Percentiles rank a stretch among this genome's conserved stretches.
Conservation (phyloP, 2,888 invertebrate genomes). For the Euphydryas editha region DNA sequence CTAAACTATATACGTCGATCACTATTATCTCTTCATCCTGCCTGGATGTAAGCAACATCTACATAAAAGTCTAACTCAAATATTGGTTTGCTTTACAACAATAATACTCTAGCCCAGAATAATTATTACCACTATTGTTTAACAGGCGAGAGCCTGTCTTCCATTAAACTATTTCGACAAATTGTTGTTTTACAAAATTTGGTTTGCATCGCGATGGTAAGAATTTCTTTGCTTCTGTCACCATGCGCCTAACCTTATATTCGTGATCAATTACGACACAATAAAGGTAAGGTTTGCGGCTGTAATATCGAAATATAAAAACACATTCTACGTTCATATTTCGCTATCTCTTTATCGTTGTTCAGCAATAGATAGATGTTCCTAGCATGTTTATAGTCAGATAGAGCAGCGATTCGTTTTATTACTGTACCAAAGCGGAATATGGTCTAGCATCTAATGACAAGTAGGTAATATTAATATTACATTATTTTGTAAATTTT, state of each 20-base stretch:
- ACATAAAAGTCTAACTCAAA: too few species aligned
- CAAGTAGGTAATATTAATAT: not conserved
- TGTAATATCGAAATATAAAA: not conserved
- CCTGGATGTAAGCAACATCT: too few species aligned
- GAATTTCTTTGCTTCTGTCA: too few species aligned
- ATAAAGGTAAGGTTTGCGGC: slow-evolving; percentile 14
- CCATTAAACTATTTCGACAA: too few species aligned
- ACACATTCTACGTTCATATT: slow-evolving; percentile 4
- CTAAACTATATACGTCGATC: too few species aligned
- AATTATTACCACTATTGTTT: too few species aligned
- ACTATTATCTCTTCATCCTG: too few species aligned
- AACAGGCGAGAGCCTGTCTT: too few species aligned
- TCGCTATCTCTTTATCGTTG: slow-evolving; percentile 15
- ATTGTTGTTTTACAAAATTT: too few species aligned
- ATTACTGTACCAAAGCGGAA: not conserved
- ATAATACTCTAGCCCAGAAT: too few species aligned
- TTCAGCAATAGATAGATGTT: not conserved
- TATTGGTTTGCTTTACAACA: too few species aligned
- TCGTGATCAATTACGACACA: slow-evolving; percentile 37
- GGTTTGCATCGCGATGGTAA: too few species aligned
- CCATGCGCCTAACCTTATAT: slow-evolving; percentile 10
- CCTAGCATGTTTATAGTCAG: slow-evolving; percentile 3
- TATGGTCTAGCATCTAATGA: not conserved
- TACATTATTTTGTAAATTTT: not conserved
- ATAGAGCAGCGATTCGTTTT: not conserved